Conservation (phyloP, 2,113 vertebrate species). For the Sardina pilchardus region DNA sequence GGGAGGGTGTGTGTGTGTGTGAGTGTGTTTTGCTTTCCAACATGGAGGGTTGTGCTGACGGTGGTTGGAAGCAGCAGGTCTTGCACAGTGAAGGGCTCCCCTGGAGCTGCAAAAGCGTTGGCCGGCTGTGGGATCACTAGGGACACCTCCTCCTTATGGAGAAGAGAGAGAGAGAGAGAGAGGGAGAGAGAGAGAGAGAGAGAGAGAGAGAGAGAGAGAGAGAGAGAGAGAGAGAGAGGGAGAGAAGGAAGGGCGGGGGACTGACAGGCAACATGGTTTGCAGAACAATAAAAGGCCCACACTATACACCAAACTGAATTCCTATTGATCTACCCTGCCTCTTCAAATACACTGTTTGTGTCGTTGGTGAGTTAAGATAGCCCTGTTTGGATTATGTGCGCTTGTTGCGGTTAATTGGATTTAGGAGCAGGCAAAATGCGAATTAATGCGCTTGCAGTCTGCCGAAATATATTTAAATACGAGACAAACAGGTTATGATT, state of each 20-base stretch:
- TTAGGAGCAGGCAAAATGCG: not conserved
- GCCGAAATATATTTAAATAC: not conserved
- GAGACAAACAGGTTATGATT: constrained; percentile 1
- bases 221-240: constrained; percentile 40
- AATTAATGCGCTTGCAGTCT: not conserved
- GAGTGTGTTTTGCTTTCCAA: constrained; percentile 11
- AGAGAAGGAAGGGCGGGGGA: not conserved
- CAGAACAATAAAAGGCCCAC: constrained; percentile 62
- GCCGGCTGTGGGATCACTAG: constrained; percentile 60
- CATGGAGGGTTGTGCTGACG: constrained; percentile 58
- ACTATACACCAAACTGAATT: constrained; percentile 62
- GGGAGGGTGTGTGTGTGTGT: constrained; percentile 35
- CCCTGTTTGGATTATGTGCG: constrained; percentile 41
- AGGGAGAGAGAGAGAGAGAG: not conserved
- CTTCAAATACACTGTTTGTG: constrained; percentile 52
- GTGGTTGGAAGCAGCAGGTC: constrained; percentile 47
- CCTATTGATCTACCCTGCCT: constrained; percentile 67
- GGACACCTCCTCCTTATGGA: constrained; percentile 60
- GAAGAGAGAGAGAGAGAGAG: constrained; percentile 36
- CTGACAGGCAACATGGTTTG: constrained; percentile 64
- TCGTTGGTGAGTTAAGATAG: constrained; percentile 35
- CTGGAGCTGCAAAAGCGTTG: constrained; percentile 64
- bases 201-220: constrained; percentile 44
- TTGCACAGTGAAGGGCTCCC: constrained; percentile 61
- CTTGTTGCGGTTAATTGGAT: constrained; percentile 62